Conservation (phyloP, 2,888 invertebrate species). For the Euclidia mi region DNA sequence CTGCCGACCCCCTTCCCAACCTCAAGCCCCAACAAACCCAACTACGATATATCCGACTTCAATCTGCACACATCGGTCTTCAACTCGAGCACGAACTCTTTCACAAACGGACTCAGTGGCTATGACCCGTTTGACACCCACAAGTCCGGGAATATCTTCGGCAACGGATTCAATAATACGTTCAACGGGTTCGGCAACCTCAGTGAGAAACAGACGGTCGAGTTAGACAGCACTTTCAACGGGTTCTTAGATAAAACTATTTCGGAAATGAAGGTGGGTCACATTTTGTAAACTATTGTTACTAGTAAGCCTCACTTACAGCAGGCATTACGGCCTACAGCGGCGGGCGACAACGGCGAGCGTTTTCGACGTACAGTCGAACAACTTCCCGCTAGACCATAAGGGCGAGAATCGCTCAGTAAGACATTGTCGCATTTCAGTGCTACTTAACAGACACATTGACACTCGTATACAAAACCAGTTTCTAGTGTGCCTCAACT, state of each 20-base stretch:
- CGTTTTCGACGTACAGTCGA: no score
- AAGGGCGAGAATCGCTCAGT: no score
- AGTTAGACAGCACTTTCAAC: slow-evolving; percentile 91
- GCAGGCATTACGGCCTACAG: no score
- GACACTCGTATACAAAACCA: no score
- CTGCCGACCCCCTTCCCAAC: slow-evolving; percentile 54
- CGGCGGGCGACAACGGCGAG: no score
- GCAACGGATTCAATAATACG: slow-evolving; percentile 76
- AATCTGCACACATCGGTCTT: slow-evolving; percentile 85
- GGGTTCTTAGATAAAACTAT: slow-evolving; percentile 95
- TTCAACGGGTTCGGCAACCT: slow-evolving; percentile 86
- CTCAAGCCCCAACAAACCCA: slow-evolving; percentile 67
- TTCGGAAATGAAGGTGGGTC: slow-evolving; percentile 95
- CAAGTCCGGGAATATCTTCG: slow-evolving; percentile 87
- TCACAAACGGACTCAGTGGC: slow-evolving; percentile 83
- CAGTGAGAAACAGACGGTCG: slow-evolving; percentile 85
- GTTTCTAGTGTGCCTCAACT: no score
- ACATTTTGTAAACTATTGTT: no score
- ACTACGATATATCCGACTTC: slow-evolving; percentile 86
- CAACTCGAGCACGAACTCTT: slow-evolving; percentile 75
- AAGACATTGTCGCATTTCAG: no score
- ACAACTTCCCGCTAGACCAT: no score
- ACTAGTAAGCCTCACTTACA: no score
- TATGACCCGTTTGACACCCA: slow-evolving; percentile 97
- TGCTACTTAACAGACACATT: no score